These are phyloP conservation scores for Entomobrya proxima DNA, from an alignment of 2,888 invertebrate species.

Conservation along the genomic window DNA sequence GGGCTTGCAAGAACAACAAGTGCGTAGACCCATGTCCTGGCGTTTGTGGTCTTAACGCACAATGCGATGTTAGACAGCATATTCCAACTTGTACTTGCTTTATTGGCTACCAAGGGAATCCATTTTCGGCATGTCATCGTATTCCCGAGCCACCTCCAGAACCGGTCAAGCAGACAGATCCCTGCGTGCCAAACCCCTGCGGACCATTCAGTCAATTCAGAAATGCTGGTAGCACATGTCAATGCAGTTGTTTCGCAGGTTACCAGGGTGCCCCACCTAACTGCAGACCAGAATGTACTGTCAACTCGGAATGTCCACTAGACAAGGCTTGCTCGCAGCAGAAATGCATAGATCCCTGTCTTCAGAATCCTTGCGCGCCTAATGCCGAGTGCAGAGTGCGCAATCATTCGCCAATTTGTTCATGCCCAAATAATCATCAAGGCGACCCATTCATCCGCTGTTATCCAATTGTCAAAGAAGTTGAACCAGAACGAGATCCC, in stretches of 20 bases:
- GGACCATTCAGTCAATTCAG: conserved; percentile 81
- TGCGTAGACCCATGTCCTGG: conserved; percentile 77
- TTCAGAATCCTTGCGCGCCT: conserved; percentile 80
- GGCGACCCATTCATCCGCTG: conserved; percentile 70
- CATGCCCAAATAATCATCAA: conserved; percentile 79
- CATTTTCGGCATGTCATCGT: conserved; percentile 87
- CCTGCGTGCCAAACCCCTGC: conserved; percentile 74
- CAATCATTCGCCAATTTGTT: conserved; percentile 91
- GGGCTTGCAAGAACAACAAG: conserved; percentile 76
- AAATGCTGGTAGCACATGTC: conserved; percentile 79
- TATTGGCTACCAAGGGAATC: conserved; percentile 88
- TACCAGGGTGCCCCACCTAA: conserved; percentile 76
- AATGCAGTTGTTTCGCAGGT: conserved; percentile 75
- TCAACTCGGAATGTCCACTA: conserved; percentile 76
- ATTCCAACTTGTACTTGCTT: conserved; percentile 87
- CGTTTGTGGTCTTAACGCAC: conserved; percentile 73
- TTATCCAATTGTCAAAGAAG: conserved; percentile 56
- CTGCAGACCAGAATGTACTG: conserved; percentile 76
- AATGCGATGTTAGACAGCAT: conserved; percentile 87
- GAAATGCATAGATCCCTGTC: conserved; percentile 79
- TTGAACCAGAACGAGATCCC: conserved; percentile 72
- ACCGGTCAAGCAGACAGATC: conserved; percentile 79
- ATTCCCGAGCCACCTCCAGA: conserved; percentile 75
- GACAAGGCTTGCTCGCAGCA: conserved; percentile 76
- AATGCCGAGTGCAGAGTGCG: conserved; percentile 87